A percentile compares a stretch with the other conserved stretches of the same genome.
Evolutionary conservation across 2,797 vertebrate genomes (phyloP).

Genomic region (Sebastes goodei): DNA sequence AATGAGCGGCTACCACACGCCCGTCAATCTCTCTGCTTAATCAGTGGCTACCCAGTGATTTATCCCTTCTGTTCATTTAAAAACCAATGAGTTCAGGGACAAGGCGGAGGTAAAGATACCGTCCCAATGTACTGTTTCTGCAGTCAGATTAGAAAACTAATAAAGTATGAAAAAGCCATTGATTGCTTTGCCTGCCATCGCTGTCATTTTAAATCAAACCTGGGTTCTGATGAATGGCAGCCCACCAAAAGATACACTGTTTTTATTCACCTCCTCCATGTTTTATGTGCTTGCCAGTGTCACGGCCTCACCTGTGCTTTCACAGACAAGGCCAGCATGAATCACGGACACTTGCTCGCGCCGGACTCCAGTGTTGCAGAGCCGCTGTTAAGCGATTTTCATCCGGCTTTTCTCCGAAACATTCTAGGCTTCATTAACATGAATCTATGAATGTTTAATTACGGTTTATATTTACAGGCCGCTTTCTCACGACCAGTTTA

Average conservation of each 20-base stretch:
- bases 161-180: slow-evolving; percentile 35
- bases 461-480: slow-evolving; percentile 37
- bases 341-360: neutral
- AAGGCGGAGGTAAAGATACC: neutral
- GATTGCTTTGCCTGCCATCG: slow-evolving; percentile 45
- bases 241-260: slow-evolving; percentile 7
- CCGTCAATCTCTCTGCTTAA: slow-evolving; percentile 31
- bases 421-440: slow-evolving; percentile 41
- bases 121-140: neutral
- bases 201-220: slow-evolving; percentile 57
- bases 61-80: slow-evolving; percentile 27
- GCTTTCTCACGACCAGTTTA: slow-evolving; percentile 1
- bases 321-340: slow-evolving; percentile 16
- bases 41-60: slow-evolving; percentile 12
- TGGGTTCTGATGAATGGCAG: slow-evolving; percentile 50
- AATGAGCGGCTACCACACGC: neutral
- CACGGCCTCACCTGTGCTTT: slow-evolving; percentile 21
- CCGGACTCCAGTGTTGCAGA: neutral
- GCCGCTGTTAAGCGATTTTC: neutral
- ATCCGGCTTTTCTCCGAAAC: neutral
- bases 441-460: slow-evolving; percentile 50
- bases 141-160: slow-evolving; percentile 45
- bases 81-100: neutral
- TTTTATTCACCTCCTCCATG: slow-evolving; percentile 29
- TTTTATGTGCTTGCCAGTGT: slow-evolving; percentile 28